Evolutionary conservation across 35 echinoderm and acorn worm species (phyloP), one percentile per base, ranked within the genome.

Genomic region (Strongylocentrotus purpuratus): DNA sequence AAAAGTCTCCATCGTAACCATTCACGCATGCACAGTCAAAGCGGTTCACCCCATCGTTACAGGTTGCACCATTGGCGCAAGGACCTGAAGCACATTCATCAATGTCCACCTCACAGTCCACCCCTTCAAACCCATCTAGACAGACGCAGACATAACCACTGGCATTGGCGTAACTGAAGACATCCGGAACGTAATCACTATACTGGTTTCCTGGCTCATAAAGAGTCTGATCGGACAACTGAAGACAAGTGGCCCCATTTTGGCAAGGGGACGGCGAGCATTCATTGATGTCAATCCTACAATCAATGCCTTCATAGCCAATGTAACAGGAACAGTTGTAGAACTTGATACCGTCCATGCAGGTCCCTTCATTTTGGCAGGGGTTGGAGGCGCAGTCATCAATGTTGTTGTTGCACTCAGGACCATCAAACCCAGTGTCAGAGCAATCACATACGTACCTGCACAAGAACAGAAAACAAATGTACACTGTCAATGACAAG

Each of bases 361-460:
- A 99, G 0, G 94, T 96, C 12, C 60, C 98, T 31, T 94, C 61
- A 94, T 97, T 96, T 31, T 88, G 31, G 65, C 98, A 99, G 35
- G 95, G 94, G 31, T 50, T 87, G 9, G 88, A 59, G 4, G 46
- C 85, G 35, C 98, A 99, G 85, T 99, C 98, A 48, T 99, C 94
- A 46, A 98, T 99, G 78, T 97, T 95, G 33, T 86, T 95, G 32
- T 95, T 71, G 59, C 98, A 99, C 13, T 48, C 11, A 0, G 32
- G 31, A 25, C 98, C 98, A 88, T 86, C 59, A 89, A 97, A 97
- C 22, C 98, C 98, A 28, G 96, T 96, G 28, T 87, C 95, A 35
- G 47, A 61, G 87, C 98, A 99, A 90, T 99, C 85, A 85, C 98
- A 99, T 10, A 33, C 70, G 47, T 71, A 99, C 46, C 98, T 99